A percentile compares a stretch with the other conserved stretches of the same genome.
These are phyloP conservation scores for Chrosomus eos DNA, from an alignment of 2,797 vertebrate genomes.

Conservation along the genomic window DNA sequence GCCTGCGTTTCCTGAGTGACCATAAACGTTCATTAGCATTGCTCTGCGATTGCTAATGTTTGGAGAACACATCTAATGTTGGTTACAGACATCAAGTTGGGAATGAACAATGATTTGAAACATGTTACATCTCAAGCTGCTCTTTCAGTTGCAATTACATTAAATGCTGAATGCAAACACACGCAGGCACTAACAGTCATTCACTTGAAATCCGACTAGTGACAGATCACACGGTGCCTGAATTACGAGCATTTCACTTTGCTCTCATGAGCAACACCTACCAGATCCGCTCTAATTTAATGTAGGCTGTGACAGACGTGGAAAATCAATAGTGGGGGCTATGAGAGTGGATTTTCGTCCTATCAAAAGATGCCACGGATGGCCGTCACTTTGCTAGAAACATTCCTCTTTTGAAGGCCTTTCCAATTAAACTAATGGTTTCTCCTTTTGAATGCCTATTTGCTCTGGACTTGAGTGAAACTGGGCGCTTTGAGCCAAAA, in stretches of 20 bases:
- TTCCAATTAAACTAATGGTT: slow-evolving; percentile 55
- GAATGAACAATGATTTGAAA: not conserved
- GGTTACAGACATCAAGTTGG: slow-evolving; percentile 27
- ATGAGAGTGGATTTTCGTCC: slow-evolving; percentile 49
- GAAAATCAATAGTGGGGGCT: slow-evolving; percentile 51
- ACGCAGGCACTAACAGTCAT: not conserved
- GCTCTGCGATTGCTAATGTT: slow-evolving; percentile 77
- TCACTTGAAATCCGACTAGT: not conserved
- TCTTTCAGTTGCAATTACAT: slow-evolving; percentile 13
- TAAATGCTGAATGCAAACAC: not conserved
- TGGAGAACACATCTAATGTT: slow-evolving; percentile 78
- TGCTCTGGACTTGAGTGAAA: not conserved
- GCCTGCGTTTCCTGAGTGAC: slow-evolving; percentile 77
- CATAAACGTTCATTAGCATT: slow-evolving; percentile 82
- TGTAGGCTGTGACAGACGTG: slow-evolving; percentile 38
- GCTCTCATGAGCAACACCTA: slow-evolving; percentile 54
- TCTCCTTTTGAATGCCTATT: slow-evolving; percentile 35
- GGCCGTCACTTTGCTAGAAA: slow-evolving; percentile 36
- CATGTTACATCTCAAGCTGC: not conserved
- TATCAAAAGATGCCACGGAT: slow-evolving; percentile 46
- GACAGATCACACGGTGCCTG: slow-evolving; percentile 33
- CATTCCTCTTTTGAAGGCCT: slow-evolving; percentile 47
- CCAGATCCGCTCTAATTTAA: slow-evolving; percentile 55
- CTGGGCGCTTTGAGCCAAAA: not conserved
- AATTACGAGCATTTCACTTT: slow-evolving; percentile 52